Conservation (phyloP, 1,140 invertebrate genomes). For the Ceratoteleas bidentatus region DNA sequence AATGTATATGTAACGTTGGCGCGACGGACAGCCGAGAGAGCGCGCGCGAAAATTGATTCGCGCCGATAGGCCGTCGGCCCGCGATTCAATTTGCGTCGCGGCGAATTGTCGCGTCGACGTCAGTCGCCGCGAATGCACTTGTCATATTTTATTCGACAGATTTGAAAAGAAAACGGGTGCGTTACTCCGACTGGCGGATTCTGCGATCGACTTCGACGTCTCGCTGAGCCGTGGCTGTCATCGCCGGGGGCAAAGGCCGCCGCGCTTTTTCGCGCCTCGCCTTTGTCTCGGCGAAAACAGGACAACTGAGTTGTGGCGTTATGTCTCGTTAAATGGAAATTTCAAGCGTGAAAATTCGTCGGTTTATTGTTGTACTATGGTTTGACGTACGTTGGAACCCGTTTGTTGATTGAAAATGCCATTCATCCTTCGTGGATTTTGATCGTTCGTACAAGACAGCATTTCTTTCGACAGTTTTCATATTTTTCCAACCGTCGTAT, state of each 20-base stretch:
- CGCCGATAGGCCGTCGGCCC: slow-evolving; percentile 12
- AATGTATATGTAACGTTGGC: slow-evolving; percentile 75
- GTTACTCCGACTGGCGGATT: slow-evolving; percentile 18
- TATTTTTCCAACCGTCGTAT: too few relatives aligned
- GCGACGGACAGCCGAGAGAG: slow-evolving; percentile 57
- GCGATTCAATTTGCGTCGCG: slow-evolving; percentile 11
- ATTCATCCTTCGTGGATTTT: too few relatives aligned
- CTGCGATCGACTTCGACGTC: slow-evolving; percentile 14
- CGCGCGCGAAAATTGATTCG: slow-evolving; percentile 26
- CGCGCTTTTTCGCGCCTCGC: neutral
- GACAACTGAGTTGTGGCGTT: slow-evolving; percentile 39
- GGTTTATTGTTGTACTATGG: slow-evolving; percentile 19
- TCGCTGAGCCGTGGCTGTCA: slow-evolving; percentile 22
- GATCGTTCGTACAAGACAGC: too few relatives aligned
- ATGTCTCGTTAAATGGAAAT: slow-evolving; percentile 16
- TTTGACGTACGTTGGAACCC: slow-evolving; percentile 7
- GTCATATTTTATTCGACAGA: slow-evolving; percentile 50
- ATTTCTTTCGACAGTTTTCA: too few relatives aligned
- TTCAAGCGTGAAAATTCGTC: slow-evolving; percentile 11
- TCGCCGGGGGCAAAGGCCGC: slow-evolving; percentile 4
- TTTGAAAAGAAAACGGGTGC: slow-evolving; percentile 35
- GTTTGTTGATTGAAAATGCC: slow-evolving; percentile 17
- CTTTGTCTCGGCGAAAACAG: slow-evolving; percentile 1
- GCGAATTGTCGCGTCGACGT: slow-evolving; percentile 32
- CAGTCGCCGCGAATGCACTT: slow-evolving; percentile 42